phyloP scores from a whole-genome alignment of 30 jellyfish, hydroid and myxozoan genomes.

The Chrysaora quinquecirrha region DNA sequence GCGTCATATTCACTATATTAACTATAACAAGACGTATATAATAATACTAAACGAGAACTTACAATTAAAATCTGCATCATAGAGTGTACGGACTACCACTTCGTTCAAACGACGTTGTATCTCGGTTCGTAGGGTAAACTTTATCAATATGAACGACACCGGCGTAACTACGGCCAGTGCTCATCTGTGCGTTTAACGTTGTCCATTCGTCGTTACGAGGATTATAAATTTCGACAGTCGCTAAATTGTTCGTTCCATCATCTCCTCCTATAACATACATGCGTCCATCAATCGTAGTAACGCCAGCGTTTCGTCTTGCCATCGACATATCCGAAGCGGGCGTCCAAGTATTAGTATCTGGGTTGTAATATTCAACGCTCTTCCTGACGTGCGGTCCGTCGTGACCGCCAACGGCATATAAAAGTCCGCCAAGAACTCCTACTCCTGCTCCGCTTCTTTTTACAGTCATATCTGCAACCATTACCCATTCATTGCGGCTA shows the following conservation, averaged over 20 bases:
- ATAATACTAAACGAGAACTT: no score
- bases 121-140: conserved; percentile 68
- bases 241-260: conserved; percentile 91
- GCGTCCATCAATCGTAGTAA: conserved; percentile 88
- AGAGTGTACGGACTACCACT: conserved; percentile 13
- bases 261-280: conserved; percentile 98
- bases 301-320: conserved; percentile 99
- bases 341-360: conserved; percentile 92
- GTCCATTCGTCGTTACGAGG: conserved; percentile 96
- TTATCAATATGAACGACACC: conserved; percentile 96
- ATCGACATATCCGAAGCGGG: conserved; percentile 93
- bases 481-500: conserved; percentile 83
- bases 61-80: no score
- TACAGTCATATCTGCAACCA: conserved; percentile 98
- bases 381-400: conserved; percentile 99
- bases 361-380: conserved; percentile 92
- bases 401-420: conserved; percentile 99
- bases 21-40: no score
- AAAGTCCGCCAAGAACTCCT: conserved; percentile 88
- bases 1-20: no score
- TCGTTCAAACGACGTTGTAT: conserved; percentile 11
- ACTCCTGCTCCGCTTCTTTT: conserved; percentile 99
- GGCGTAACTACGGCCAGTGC: conserved; percentile 99
- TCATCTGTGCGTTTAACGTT: conserved; percentile 92
- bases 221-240: conserved; percentile 89